phyloP scores from a whole-genome alignment of 2,113 vertebrate species.

The Catagonus wagneri region DNA sequence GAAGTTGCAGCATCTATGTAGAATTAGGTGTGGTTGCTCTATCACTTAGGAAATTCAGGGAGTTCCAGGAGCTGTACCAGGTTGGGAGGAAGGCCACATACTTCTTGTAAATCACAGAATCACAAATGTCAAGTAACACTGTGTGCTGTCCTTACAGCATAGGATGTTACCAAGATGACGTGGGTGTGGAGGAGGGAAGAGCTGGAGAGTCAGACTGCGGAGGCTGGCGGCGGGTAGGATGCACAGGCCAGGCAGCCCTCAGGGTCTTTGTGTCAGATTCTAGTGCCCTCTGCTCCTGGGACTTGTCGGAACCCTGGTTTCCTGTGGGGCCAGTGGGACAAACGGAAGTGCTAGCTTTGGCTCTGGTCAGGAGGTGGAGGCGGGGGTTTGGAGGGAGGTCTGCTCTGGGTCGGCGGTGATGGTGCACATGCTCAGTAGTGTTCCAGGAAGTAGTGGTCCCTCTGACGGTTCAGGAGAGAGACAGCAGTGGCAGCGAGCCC shows the following conservation, averaged over 20 bases:
- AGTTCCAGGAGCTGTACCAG: background rate
- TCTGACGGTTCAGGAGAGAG: background rate
- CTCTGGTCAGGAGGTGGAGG: background rate
- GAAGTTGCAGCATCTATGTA: background rate
- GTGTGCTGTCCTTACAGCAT: background rate
- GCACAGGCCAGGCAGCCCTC: background rate
- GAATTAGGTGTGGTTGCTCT: background rate
- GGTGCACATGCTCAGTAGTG: fast-evolving
- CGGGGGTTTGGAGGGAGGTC: background rate
- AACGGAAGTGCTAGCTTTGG: background rate
- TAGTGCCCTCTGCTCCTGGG: background rate
- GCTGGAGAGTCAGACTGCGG: background rate
- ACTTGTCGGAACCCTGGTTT: background rate
- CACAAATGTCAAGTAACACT: background rate
- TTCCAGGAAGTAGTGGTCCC: background rate
- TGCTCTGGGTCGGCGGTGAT: background rate
- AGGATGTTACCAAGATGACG: background rate
- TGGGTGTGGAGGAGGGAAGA: background rate
- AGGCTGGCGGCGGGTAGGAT: background rate
- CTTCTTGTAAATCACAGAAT: background rate
- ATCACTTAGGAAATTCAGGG: background rate
- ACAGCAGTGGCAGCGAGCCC: background rate
- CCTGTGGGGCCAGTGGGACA: background rate
- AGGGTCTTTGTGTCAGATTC: background rate
- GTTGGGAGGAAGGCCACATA: background rate